phyloP scores from a whole-genome alignment of 2,888 invertebrate species.

The Bedellia somnulentella region DNA sequence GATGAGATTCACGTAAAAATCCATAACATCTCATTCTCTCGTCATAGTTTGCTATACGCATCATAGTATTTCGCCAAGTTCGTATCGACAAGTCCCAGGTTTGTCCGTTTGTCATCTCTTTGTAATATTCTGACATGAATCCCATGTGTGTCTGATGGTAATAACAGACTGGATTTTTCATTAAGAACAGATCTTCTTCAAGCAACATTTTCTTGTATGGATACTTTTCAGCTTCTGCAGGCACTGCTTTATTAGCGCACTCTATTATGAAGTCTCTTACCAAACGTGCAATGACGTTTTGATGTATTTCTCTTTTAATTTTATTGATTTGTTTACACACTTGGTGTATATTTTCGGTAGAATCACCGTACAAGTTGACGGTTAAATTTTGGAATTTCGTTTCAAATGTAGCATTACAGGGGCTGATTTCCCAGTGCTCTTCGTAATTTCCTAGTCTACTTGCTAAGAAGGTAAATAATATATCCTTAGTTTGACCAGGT shows the following conservation, averaged over 20 bases:
- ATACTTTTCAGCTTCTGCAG: constrained; percentile 23
- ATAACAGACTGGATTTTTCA: constrained; percentile 44
- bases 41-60: constrained; percentile 29
- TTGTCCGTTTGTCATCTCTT: constrained; percentile 22
- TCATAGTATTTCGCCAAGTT: constrained; percentile 36
- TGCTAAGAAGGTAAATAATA: constrained; percentile 51
- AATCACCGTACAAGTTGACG: constrained; percentile 32
- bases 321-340: constrained; percentile 18
- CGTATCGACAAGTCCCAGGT: constrained; percentile 36
- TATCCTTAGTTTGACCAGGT: constrained; percentile 43
- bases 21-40: constrained; percentile 37
- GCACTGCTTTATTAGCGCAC: constrained; percentile 20
- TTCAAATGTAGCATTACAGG: constrained; percentile 37
- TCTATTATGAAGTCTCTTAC: constrained; percentile 21
- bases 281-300: constrained; percentile 19
- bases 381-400: constrained; percentile 21
- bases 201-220: constrained; percentile 35
- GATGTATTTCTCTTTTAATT: constrained; percentile 19
- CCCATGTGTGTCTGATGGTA: constrained; percentile 44
- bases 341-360: constrained; percentile 21
- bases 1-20: constrained; percentile 22
- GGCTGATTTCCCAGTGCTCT: constrained; percentile 52
- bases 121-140: constrained; percentile 26
- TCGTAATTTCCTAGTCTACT: constrained; percentile 28
- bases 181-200: constrained; percentile 37